phyloP scores from a whole-genome alignment of 2,113 vertebrate species.

The Actenoides lindsayi region DNA sequence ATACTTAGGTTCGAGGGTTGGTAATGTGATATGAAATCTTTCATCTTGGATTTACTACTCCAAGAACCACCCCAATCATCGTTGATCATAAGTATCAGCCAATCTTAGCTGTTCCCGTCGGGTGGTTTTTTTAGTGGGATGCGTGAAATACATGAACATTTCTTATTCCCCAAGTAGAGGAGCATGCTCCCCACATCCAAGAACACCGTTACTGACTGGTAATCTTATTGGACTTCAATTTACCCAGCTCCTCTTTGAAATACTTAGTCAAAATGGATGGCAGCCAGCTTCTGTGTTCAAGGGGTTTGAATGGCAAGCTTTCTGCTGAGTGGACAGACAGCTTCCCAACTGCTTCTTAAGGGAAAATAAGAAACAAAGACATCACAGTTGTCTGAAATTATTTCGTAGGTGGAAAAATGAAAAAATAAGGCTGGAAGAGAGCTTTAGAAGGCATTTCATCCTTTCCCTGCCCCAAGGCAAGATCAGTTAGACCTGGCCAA shows the following conservation, averaged over 20 bases:
- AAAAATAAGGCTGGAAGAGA: background rate
- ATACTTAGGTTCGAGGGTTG: background rate
- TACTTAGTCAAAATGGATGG: background rate
- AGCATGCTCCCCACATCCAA: background rate
- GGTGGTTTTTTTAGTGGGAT: background rate
- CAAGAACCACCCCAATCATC: background rate
- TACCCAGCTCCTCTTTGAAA: background rate
- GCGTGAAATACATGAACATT: background rate
- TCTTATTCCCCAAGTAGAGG: background rate
- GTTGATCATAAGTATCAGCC: background rate
- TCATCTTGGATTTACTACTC: background rate
- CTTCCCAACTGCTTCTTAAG: background rate
- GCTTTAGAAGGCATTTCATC: background rate
- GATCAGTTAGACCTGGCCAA: background rate
- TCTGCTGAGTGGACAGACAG: background rate
- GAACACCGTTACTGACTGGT: background rate
- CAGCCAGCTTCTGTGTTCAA: background rate
- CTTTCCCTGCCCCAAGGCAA: background rate
- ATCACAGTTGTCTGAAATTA: background rate
- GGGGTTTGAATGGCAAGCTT: background rate
- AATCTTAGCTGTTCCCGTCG: background rate
- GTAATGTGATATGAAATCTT: slow-evolving; percentile 36
- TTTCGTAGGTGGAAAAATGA: background rate
- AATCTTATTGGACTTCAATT: background rate
- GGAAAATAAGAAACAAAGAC: background rate